Conservation (phyloP, 2,113 vertebrate species). For the Salvelinus namaycush region DNA sequence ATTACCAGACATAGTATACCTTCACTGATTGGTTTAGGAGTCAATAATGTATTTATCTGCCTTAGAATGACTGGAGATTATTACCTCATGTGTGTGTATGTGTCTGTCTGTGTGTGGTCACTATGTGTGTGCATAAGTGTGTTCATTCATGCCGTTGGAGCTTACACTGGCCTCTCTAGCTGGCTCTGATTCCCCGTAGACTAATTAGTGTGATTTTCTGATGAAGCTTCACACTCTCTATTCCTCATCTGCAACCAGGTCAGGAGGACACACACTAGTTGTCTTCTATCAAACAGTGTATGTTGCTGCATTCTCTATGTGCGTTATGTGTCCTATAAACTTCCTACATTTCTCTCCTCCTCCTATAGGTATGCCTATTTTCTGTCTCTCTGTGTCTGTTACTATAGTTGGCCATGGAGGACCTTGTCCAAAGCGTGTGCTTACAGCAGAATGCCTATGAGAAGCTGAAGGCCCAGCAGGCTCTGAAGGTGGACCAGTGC, state of each 20-base stretch:
- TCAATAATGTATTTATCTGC: constrained; percentile 1
- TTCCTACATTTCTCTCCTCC: constrained; percentile 5
- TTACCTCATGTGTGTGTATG: not conserved
- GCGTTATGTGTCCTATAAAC: no score
- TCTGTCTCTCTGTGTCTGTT: constrained; percentile 4
- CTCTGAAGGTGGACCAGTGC: constrained; percentile 84
- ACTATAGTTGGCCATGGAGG: constrained; percentile 88
- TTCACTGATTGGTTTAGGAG: not conserved
- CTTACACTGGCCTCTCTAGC: not conserved
- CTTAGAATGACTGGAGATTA: constrained; percentile 1
- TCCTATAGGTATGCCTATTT: constrained; percentile 8
- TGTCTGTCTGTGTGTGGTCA: no score
- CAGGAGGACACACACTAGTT: not conserved
- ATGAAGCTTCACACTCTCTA: not conserved
- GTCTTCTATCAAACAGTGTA: no score
- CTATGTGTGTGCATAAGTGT: no score
- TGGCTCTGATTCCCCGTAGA: not conserved
- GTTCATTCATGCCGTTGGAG: not conserved
- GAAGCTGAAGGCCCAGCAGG: constrained; percentile 95
- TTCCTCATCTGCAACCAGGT: not conserved
- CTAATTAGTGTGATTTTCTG: not conserved
- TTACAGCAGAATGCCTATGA: constrained; percentile 93
- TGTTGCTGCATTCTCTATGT: no score
- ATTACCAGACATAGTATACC: constrained; percentile 25
- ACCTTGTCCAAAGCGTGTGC: constrained; percentile 92